Percentiles rank a stretch among this genome's conserved stretches.
These are phyloP conservation scores for Mormyrus proboscirostris DNA, from an alignment of 2,797 vertebrate genomes.

Conservation along the genomic window DNA sequence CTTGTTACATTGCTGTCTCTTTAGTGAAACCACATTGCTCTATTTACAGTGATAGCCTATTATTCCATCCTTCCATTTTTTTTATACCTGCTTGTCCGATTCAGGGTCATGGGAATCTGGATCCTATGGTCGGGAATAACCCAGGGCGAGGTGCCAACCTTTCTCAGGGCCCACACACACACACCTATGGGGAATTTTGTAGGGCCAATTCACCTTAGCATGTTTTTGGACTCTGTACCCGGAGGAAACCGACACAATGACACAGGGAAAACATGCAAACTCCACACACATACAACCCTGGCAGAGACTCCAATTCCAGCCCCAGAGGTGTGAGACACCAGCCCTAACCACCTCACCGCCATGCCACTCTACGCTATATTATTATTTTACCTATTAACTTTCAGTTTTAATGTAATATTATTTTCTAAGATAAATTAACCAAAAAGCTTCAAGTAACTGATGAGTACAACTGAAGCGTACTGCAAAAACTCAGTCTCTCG, in stretches of 20 bases:
- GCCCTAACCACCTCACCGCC: background rate
- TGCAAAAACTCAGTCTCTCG: background rate
- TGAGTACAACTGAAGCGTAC: background rate
- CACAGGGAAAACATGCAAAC: background rate
- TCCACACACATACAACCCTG: background rate
- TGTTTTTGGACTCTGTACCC: background rate
- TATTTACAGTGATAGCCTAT: background rate
- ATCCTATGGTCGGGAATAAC: background rate
- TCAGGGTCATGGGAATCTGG: background rate
- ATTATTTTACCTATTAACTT: background rate
- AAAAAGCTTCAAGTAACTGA: background rate
- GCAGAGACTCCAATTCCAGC: background rate
- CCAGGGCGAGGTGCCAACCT: background rate
- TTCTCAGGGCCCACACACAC: background rate
- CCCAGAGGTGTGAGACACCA: background rate
- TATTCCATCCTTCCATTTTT: background rate
- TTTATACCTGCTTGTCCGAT: background rate
- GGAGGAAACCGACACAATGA: background rate
- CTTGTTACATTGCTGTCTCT: background rate
- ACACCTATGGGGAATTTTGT: background rate
- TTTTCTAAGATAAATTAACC: background rate
- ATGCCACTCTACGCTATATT: background rate
- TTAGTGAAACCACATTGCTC: background rate
- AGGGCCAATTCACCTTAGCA: background rate
- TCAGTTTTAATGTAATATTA: constrained; percentile 3